These are phyloP conservation scores for Strongylocentrotus purpuratus DNA, from an alignment of 35 echinoderm and acorn worm species.

Conservation along the genomic window DNA sequence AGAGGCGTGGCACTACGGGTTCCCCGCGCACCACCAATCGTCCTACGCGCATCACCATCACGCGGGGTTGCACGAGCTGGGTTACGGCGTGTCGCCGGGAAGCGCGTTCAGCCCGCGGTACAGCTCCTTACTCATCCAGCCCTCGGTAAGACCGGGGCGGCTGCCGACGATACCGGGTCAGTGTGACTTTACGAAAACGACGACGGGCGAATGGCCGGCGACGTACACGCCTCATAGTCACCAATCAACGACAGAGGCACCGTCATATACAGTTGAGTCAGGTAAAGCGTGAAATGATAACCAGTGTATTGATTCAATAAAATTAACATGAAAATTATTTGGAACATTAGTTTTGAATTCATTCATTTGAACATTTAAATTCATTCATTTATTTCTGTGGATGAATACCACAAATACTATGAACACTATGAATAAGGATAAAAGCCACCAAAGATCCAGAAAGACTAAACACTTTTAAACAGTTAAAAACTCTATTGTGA, in stretches of 20 bases:
- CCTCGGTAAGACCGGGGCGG: constrained; percentile 79
- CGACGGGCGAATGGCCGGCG: constrained; percentile 46
- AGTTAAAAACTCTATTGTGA: too few relatives aligned
- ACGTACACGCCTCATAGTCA: constrained; percentile 50
- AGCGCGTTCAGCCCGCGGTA: constrained; percentile 93
- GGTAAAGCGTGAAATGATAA: constrained; percentile 26
- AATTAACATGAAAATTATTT: background rate
- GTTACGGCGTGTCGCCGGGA: constrained; percentile 69
- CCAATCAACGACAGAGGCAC: constrained; percentile 48
- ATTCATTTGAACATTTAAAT: too few relatives aligned
- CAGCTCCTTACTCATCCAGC: constrained; percentile 91
- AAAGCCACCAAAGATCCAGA: too few relatives aligned
- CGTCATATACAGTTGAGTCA: constrained; percentile 57
- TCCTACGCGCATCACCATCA: constrained; percentile 71
- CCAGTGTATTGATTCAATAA: background rate
- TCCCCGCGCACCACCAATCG: constrained; percentile 63
- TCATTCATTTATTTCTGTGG: too few relatives aligned
- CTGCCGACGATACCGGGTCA: constrained; percentile 80
- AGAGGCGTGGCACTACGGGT: constrained; percentile 71
- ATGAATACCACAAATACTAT: too few relatives aligned
- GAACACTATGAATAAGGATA: too few relatives aligned
- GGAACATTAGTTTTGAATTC: too few relatives aligned
- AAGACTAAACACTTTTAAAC: too few relatives aligned
- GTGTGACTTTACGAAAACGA: constrained; percentile 73
- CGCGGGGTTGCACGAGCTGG: constrained; percentile 76